Evolutionary conservation across 2,888 invertebrate species (phyloP), one percentile per base, ranked within the genome.

Genomic region (Limnephilus rhombicus): DNA sequence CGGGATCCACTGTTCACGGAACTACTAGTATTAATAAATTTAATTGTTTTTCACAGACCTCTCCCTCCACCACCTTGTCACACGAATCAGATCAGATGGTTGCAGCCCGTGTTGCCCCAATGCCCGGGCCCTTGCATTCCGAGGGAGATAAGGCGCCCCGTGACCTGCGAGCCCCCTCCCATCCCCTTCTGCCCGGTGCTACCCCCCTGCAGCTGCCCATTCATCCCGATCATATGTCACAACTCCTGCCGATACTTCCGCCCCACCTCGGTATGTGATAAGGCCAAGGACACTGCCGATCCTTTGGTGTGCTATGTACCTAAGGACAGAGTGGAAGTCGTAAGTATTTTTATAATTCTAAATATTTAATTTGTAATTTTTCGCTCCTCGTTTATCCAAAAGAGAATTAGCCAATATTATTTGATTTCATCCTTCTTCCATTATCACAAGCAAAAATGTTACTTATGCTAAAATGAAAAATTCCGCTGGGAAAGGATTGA

Each of bases 151-250:
- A 49, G 15, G 34, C n/a, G 7, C 24, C 24, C 31, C 15, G 83
- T 89, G 34, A 83, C 68, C 13, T 80, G 83, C 2, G 91, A 91
- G 85, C 91, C 91, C 9, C 91, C 91, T 11, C 89, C 89, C 34
- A 89, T 89, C 4, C 89, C 89, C 31, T 68, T 82, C 53, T 91
- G 89, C 68, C 91, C 91, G 12, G 53, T 91, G 2, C 68, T 91
- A n/a, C 91, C 91, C 9, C 91, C 91, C 13, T 91, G 91, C 82
- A 91, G 15, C 85, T 91, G 91, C 37, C 89, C 82, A 0, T 83
- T 34, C 9, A n/a, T 37, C 15, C 91, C 91, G 3, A 68, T 91
- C 7, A 91, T 91, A 1, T 82, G 82, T 45, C 91, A 91, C 89
- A 89, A 91, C 80, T 82, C 82, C 53, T 87, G 87, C n/a, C 53